phyloP scores from a whole-genome alignment of 1,140 invertebrate species.

The Argopecten irradians region DNA sequence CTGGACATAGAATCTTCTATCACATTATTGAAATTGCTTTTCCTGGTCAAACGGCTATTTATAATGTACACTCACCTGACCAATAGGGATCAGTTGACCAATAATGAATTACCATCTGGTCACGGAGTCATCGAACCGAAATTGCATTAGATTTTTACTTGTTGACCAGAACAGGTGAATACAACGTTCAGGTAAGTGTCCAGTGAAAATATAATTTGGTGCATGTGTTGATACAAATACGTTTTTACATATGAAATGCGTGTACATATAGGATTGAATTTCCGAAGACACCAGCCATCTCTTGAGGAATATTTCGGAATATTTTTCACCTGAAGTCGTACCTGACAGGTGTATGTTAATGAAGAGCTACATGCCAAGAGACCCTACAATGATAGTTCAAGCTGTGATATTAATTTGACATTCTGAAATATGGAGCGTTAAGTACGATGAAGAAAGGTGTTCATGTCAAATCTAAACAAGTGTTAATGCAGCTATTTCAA shows the following conservation, averaged over 20 bases:
- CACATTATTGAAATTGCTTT: constrained; percentile 16
- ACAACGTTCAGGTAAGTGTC: not conserved
- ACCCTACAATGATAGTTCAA: not conserved
- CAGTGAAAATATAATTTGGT: not conserved
- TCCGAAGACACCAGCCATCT: not conserved
- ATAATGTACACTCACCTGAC: not conserved
- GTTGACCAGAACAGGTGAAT: not conserved
- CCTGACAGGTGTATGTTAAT: not conserved
- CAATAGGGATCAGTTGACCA: not conserved
- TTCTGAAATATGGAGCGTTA: not conserved
- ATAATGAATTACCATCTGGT: not conserved
- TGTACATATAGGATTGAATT: too few relatives aligned
- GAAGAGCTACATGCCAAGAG: not conserved
- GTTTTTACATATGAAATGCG: too few relatives aligned
- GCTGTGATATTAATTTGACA: constrained; percentile 22
- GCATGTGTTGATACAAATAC: constrained; percentile 13
- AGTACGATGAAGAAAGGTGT: not conserved
- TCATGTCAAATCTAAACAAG: not conserved
- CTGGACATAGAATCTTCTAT: not conserved
- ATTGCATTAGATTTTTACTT: not conserved
- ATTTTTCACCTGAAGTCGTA: too few relatives aligned
- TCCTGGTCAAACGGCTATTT: not conserved
- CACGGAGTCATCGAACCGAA: not conserved
- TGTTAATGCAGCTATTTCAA: not conserved
- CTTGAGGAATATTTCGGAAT: too few relatives aligned